phyloP scores from a whole-genome alignment of 2,113 vertebrate species.

The Syrrhaptes paradoxus region DNA sequence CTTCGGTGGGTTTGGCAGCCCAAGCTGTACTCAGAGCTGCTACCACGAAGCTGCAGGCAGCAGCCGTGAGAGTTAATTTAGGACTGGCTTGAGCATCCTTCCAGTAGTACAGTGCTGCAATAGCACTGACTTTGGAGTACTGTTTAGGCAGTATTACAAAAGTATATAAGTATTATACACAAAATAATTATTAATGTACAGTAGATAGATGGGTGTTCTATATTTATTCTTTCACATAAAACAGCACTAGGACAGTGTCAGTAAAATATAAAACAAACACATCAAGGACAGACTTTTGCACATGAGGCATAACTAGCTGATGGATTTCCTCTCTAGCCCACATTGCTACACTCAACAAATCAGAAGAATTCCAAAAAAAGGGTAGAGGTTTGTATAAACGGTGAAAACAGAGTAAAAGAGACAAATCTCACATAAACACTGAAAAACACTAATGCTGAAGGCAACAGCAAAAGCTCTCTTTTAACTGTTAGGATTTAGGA shows the following conservation, averaged over 20 bases:
- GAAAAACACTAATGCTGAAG: neutral
- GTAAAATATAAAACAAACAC: neutral
- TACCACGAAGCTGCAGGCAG: neutral
- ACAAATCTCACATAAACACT: neutral
- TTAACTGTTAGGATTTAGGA: neutral
- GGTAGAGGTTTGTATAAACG: neutral
- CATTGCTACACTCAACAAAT: neutral
- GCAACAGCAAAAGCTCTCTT: neutral
- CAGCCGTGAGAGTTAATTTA: neutral
- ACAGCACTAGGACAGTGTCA: neutral
- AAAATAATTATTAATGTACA: neutral
- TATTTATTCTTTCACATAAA: neutral
- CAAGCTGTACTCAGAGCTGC: neutral
- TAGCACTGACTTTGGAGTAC: neutral
- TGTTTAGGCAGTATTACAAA: neutral
- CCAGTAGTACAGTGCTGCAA: neutral
- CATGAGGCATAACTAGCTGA: rapidly evolving
- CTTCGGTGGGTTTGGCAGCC: neutral
- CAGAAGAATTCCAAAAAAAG: neutral
- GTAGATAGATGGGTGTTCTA: neutral
- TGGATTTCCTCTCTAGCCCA: neutral
- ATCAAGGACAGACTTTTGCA: neutral
- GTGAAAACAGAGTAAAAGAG: neutral
- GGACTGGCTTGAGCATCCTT: neutral
- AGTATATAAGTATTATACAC: neutral